Conservation (phyloP, 2,888 invertebrate species). For the Hirtodrosophila duncani region DNA sequence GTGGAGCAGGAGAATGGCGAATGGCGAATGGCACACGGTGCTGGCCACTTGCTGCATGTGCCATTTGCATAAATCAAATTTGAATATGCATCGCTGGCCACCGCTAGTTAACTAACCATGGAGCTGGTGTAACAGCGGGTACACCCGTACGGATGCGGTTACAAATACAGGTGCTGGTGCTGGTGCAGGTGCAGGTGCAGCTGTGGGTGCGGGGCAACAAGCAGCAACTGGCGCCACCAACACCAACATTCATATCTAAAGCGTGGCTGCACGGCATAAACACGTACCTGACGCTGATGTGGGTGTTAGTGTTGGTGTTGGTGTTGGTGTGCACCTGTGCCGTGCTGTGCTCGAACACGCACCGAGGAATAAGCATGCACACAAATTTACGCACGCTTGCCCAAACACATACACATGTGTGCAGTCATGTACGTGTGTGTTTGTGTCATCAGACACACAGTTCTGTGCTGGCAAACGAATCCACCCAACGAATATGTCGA, state of each 20-base stretch:
- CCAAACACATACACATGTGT: conserved; percentile 7
- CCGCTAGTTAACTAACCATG: conserved; percentile 26
- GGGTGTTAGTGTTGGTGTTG: background rate
- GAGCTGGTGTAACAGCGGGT: conserved; percentile 10
- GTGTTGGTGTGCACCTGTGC: conserved; percentile 6
- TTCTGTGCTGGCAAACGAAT: conserved; percentile 6
- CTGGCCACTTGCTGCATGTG: conserved; percentile 29
- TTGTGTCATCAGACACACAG: conserved; percentile 10
- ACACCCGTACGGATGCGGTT: conserved; percentile 11
- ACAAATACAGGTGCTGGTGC: conserved; percentile 9
- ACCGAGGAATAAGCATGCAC: conserved; percentile 46
- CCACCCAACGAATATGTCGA: conserved; percentile 43
- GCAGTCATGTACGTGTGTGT: no score
- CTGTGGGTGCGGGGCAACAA: conserved; percentile 5
- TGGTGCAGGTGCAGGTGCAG: conserved; percentile 1
- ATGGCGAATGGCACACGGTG: background rate
- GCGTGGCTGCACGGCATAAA: conserved; percentile 24
- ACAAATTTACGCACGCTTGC: conserved; percentile 41
- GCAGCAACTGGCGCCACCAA: conserved; percentile 18
- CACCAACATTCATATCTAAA: conserved; percentile 4
- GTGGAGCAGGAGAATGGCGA: no score
- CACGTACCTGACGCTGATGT: conserved; percentile 14
- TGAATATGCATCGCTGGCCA: conserved; percentile 63
- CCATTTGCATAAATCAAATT: conserved; percentile 70
- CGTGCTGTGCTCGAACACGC: conserved; percentile 41